These are phyloP conservation scores for Apodemus sylvaticus DNA, from an alignment of 2,113 vertebrate species.

Conservation along the genomic window DNA sequence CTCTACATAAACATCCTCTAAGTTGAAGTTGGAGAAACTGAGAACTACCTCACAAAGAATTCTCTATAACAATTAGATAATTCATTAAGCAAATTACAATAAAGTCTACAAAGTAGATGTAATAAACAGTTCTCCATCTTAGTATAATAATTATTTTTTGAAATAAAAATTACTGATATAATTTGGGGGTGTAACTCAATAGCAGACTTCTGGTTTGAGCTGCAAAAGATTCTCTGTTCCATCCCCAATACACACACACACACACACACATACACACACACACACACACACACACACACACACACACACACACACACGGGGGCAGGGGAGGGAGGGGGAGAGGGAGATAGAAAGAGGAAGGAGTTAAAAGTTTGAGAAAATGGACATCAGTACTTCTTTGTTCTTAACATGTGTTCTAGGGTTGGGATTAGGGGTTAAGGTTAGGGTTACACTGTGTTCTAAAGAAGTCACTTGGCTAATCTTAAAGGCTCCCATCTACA, in stretches of 20 bases:
- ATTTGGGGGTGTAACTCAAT: not conserved
- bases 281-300: not conserved
- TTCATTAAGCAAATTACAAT: not conserved
- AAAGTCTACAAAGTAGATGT: slow-evolving; percentile 22
- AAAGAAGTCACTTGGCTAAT: slow-evolving; percentile 34
- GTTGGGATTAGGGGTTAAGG: too few relatives aligned
- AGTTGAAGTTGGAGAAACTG: not conserved
- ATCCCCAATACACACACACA: not conserved
- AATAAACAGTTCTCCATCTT: not conserved
- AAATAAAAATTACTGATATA: slow-evolving; percentile 11
- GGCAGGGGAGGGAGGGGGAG: too few relatives aligned
- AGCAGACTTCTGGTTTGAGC: not conserved
- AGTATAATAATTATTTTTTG: slow-evolving; percentile 20
- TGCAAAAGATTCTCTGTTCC: not conserved
- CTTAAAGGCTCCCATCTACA: slow-evolving; percentile 1
- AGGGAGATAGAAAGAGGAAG: too few relatives aligned
- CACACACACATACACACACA: not conserved
- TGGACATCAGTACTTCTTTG: not conserved
- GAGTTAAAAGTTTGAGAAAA: not conserved
- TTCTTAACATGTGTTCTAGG: not conserved
- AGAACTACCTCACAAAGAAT: not conserved
- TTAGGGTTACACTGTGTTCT: not conserved
- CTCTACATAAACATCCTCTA: not conserved
- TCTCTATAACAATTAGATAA: not conserved
- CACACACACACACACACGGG: not conserved